A percentile compares a stretch with the other conserved stretches of the same genome.
Conservation (phyloP, 2,797 vertebrate species). For the Fringilla coelebs region DNA sequence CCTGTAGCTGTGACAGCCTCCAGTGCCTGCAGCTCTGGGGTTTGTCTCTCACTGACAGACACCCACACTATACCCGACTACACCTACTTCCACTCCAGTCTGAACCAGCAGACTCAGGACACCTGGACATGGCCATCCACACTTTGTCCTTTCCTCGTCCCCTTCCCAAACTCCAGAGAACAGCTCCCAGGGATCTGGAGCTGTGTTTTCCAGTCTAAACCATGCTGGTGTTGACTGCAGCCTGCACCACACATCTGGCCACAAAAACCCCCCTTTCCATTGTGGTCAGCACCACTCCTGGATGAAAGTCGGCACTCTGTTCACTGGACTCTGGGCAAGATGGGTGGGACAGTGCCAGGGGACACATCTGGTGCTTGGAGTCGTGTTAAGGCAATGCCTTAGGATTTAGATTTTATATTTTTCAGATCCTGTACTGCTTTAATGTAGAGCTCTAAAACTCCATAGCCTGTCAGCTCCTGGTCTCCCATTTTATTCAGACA, state of each 20-base stretch:
- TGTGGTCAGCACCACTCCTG: rapidly evolving
- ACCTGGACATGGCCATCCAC: no score
- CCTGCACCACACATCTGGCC: not conserved
- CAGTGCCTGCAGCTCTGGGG: not conserved
- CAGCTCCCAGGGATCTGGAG: not conserved
- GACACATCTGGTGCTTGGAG: not conserved
- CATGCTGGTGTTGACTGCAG: not conserved
- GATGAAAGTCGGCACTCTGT: not conserved
- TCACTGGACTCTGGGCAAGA: not conserved
- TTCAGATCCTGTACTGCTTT: not conserved
- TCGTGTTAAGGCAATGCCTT: not conserved
- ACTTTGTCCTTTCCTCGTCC: not conserved
- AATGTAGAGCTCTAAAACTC: no score
- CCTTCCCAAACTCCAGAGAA: not conserved
- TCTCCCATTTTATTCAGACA: not conserved
- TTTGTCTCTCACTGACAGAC: not conserved
- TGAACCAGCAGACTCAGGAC: not conserved
- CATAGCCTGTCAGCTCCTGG: not conserved
- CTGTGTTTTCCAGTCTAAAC: not conserved
- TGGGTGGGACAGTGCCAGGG: not conserved
- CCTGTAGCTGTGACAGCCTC: not conserved
- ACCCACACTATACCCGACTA: rapidly evolving
- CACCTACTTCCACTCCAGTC: no score
- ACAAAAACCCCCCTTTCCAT: not conserved
- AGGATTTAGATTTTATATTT: not conserved